Evolutionary conservation across 2,888 invertebrate genomes (phyloP).

Genomic region (Stenotaenia linearis): DNA sequence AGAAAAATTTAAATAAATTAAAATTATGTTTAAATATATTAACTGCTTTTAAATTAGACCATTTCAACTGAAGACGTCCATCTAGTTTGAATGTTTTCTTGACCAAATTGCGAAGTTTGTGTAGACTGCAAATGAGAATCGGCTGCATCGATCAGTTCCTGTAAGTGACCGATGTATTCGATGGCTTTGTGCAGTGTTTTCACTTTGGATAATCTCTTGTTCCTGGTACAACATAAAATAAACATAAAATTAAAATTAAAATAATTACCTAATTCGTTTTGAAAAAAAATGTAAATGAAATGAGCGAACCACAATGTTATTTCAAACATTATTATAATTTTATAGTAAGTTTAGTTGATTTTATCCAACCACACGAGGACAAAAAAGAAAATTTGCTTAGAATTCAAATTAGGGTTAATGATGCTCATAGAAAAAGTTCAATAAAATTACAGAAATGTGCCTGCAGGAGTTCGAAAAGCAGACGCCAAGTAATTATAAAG

Average conservation of each 20-base stretch:
- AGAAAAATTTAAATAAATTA: background rate
- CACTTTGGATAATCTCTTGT: constrained; percentile 59
- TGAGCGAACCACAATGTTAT: too few species aligned
- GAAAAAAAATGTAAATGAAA: too few species aligned
- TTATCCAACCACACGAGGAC: background rate
- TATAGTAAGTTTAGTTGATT: background rate
- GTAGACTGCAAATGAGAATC: constrained; percentile 30
- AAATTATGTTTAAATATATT: background rate
- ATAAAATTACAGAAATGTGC: background rate
- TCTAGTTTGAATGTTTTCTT: background rate
- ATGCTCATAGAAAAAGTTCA: background rate
- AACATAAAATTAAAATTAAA: background rate
- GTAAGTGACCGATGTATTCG: constrained; percentile 56
- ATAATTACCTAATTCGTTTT: too few species aligned
- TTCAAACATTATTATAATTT: background rate
- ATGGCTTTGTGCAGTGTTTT: constrained; percentile 60
- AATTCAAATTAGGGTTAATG: background rate
- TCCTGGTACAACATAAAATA: constrained; percentile 43
- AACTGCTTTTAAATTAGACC: background rate
- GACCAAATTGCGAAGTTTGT: background rate
- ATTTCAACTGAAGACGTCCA: constrained; percentile 18
- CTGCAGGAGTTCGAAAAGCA: background rate
- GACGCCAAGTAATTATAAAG: background rate
- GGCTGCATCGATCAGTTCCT: constrained; percentile 46
- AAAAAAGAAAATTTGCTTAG: background rate